Evolutionary conservation across 1,140 invertebrate species (phyloP).

Genomic region (Drosophila hydei): DNA sequence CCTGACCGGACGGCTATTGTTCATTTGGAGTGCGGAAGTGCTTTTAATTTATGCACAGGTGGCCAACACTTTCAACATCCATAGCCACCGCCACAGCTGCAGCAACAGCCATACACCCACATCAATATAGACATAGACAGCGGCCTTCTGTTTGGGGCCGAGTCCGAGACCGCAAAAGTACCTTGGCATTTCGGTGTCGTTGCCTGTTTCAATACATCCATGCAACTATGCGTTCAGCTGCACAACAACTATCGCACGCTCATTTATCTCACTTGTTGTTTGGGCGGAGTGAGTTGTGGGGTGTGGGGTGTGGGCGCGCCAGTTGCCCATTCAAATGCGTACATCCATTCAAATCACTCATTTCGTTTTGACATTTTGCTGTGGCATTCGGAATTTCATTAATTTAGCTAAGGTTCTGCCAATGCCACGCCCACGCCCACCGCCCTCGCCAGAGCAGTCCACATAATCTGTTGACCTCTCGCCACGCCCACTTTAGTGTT

Average conservation of each 20-base stretch:
- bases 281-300: too few relatives aligned
- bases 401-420: slow-evolving; percentile 34
- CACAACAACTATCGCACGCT: slow-evolving; percentile 9
- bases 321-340: slow-evolving; percentile 26
- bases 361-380: slow-evolving; percentile 52
- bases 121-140: slow-evolving; percentile 10
- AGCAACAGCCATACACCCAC: slow-evolving; percentile 1
- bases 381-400: slow-evolving; percentile 52
- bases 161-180: slow-evolving; percentile 25
- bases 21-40: slow-evolving; percentile 41
- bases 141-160: slow-evolving; percentile 1
- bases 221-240: slow-evolving; percentile 17
- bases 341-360: slow-evolving; percentile 51
- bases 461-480: slow-evolving; percentile 36
- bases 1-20: slow-evolving; percentile 32
- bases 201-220: slow-evolving; percentile 16
- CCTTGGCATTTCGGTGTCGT: slow-evolving; percentile 39
- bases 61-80: slow-evolving; percentile 41
- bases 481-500: slow-evolving; percentile 6
- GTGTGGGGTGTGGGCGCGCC: not conserved
- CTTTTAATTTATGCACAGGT: slow-evolving; percentile 59
- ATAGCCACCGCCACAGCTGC: not conserved
- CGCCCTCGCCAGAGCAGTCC: too few relatives aligned
- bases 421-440: not conserved
- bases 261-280: slow-evolving; percentile 39